Conservation (phyloP, 2,888 invertebrate genomes). For the Ashinkailepas kermadecensis region DNA sequence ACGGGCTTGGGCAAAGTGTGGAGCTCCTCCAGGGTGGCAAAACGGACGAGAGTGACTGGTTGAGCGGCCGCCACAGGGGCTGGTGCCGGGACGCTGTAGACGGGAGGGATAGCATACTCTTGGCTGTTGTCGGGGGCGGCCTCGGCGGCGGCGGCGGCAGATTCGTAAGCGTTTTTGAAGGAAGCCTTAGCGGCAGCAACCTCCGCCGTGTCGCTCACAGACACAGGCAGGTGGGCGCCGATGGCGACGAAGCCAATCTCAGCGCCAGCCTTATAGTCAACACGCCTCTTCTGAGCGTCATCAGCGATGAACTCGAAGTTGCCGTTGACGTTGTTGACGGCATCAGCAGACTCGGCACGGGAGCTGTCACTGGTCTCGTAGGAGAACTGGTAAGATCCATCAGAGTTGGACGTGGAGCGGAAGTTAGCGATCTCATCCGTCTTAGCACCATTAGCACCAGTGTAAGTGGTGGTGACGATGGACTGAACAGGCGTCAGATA, state of each 20-base stretch:
- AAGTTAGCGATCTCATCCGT: no score
- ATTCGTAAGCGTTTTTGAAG: conserved; percentile 31
- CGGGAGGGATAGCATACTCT: not conserved
- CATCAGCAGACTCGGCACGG: conserved; percentile 32
- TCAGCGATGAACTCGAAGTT: conserved; percentile 35
- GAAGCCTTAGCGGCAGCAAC: not conserved
- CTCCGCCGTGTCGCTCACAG: not conserved
- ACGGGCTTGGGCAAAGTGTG: not conserved
- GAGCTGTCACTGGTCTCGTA: conserved; percentile 34
- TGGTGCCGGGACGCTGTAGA: not conserved
- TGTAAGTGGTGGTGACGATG: no score
- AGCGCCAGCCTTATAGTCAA: conserved; percentile 33
- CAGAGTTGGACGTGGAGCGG: no score
- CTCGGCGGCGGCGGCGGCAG: conserved; percentile 23
- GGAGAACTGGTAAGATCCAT: not conserved
- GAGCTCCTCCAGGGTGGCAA: no score
- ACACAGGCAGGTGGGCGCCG: conserved; percentile 23
- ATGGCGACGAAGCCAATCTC: conserved; percentile 32
- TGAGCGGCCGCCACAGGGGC: not conserved
- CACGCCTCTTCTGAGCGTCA: conserved; percentile 34
- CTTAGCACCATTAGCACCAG: no score
- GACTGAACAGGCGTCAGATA: no score
- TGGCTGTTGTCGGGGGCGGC: conserved; percentile 11
- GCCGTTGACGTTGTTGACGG: conserved; percentile 31
- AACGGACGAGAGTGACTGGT: no score